These are phyloP conservation scores for Eupristina koningsbergeri DNA, from an alignment of 1,140 invertebrate genomes.

Conservation along the genomic window DNA sequence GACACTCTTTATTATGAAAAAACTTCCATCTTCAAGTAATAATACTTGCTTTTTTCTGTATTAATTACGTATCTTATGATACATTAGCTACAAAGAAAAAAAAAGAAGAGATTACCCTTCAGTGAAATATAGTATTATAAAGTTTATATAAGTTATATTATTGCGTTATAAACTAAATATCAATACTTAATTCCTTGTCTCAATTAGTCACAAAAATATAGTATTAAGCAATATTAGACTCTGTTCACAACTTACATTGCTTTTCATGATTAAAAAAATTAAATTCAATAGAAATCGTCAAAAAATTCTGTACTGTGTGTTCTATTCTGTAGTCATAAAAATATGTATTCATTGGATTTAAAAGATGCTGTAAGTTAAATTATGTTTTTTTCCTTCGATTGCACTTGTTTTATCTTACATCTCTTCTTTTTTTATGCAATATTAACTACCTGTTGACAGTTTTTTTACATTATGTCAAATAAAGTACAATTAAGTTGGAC, in stretches of 20 bases:
- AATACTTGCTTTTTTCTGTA: neutral
- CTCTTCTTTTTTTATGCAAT: neutral
- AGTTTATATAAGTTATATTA: neutral
- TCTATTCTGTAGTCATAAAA: neutral
- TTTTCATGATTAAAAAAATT: neutral
- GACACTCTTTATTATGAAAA: neutral
- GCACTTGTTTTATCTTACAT: neutral
- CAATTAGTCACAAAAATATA: neutral
- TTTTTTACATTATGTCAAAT: neutral
- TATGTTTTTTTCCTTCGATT: neutral
- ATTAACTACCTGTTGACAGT: slow-evolving; percentile 27
- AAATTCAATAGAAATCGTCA: neutral
- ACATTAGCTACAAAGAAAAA: neutral
- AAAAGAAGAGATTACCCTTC: neutral
- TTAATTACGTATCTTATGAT: neutral
- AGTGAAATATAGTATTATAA: neutral
- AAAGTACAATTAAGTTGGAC: neutral
- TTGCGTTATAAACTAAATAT: neutral
- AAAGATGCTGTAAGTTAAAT: neutral
- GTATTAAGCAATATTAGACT: neutral
- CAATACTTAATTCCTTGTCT: neutral
- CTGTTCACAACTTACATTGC: neutral
- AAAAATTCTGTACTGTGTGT: no score
- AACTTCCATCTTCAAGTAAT: neutral
- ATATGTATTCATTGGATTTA: neutral